A percentile compares a stretch with the other conserved stretches of the same genome.
These are phyloP conservation scores for Tetramorium bicarinatum DNA, from an alignment of 2,888 invertebrate species.

Conservation along the genomic window DNA sequence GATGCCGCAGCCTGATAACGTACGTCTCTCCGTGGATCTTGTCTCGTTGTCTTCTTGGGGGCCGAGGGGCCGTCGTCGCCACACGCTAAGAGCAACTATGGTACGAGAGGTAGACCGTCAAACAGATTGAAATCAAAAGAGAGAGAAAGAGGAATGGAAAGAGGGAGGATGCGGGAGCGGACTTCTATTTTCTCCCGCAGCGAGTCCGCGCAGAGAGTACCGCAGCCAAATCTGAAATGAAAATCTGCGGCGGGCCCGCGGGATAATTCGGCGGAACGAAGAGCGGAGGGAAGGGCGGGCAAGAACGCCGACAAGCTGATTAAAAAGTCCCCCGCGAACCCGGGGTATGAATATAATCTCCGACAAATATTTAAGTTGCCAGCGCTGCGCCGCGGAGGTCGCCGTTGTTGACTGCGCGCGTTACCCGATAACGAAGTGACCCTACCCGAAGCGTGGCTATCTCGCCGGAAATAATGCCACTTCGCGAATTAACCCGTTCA, in stretches of 20 bases:
- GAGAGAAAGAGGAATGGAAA: background rate
- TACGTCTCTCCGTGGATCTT: conserved; percentile 69
- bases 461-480: conserved; percentile 54
- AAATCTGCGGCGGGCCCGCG: conserved; percentile 79
- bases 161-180: conserved; percentile 48
- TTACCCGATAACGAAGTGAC: conserved; percentile 52
- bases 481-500: conserved; percentile 49
- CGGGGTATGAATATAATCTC: conserved; percentile 50
- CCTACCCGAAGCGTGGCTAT: conserved; percentile 42
- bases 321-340: conserved; percentile 63
- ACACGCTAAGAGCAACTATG: conserved; percentile 46
- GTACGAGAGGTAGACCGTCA: conserved; percentile 72
- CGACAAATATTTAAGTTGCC: conserved; percentile 56
- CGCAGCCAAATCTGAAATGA: conserved; percentile 82
- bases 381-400: conserved; percentile 24
- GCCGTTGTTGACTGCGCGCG: conserved; percentile 52
- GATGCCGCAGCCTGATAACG: conserved; percentile 76
- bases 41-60: conserved; percentile 76
- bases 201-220: conserved; percentile 59
- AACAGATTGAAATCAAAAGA: conserved; percentile 81
- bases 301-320: conserved; percentile 63
- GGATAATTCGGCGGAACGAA: conserved; percentile 70
- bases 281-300: conserved; percentile 18
- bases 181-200: conserved; percentile 74
- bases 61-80: conserved; percentile 49